Evolutionary conservation across 2,113 vertebrate genomes (phyloP).

Genomic region (Ondatra zibethicus): DNA sequence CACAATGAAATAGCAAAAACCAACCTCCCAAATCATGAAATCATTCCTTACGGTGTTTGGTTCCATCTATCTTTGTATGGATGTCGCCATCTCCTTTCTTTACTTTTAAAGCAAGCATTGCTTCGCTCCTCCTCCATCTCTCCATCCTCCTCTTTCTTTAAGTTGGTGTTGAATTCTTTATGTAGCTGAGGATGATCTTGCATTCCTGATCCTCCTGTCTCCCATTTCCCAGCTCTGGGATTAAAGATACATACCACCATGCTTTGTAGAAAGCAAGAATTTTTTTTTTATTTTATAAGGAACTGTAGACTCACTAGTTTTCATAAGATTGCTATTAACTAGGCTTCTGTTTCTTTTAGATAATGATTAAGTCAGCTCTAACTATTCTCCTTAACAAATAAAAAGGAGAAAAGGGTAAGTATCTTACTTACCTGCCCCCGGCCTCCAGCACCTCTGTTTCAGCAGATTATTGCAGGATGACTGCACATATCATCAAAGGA

Average conservation of each 20-base stretch:
- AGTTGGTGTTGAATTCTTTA: neutral
- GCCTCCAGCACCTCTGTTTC: neutral
- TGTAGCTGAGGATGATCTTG: neutral
- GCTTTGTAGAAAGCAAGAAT: neutral
- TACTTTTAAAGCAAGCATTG: conserved; percentile 8
- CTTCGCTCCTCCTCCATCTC: neutral
- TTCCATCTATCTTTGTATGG: neutral
- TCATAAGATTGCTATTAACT: neutral
- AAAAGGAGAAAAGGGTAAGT: neutral
- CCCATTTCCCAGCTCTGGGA: neutral
- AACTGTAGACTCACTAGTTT: neutral
- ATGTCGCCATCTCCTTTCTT: neutral
- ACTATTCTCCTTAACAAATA: neutral
- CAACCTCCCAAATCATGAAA: neutral
- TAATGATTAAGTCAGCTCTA: neutral
- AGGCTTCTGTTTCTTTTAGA: conserved; percentile 37
- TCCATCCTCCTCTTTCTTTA: neutral
- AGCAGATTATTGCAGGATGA: neutral
- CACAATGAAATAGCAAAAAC: neutral
- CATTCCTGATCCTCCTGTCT: neutral
- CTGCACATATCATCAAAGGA: neutral
- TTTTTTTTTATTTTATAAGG: conserved; percentile 42
- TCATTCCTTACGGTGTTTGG: neutral
- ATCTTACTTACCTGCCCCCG: too few relatives aligned
- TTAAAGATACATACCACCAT: neutral